Base-by-base conservation (phyloP, 2,888 invertebrate species). In the Trisateles emortualis region DNA sequence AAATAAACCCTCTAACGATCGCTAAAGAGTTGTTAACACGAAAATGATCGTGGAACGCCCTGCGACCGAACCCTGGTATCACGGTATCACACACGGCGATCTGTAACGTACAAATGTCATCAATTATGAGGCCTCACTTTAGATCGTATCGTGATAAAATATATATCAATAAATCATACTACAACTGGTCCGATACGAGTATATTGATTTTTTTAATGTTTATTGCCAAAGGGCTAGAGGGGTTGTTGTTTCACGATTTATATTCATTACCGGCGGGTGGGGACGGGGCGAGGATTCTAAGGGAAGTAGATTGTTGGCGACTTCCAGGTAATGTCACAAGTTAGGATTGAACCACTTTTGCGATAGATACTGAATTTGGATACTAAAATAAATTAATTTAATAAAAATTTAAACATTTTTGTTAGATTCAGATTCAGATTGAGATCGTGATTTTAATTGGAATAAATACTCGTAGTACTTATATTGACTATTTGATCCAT, bases 171-270 rank as follows among this genome's bases (percentile, higher is more conserved):
- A 91, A 91, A 91, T 91, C 90, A 91, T 78, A 75, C 68, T 77
- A 78, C 83, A 87, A 87, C 86, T 80, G 84, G 76, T 71, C 80
- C 77, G 87, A 88, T 90, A 88, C 68, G 83, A 78, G 77, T 52
- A 76, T 89, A 91, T 92, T 90, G 91, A 91, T 92, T 92, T 91
- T 84, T 88, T 87, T 80, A 86, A 87, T 85, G 87, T 87, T 83
- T 85, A 85, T 86, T 82, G 79, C 84, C 68, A 85, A 89, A 87
- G 88, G 90, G 89, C 81, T 86, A 77, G n/a, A n/a, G 85, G 85
- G 85, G 77, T 74, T 78, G 85, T 85, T 85, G 86, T 80, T 73
- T 52, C 43, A 83, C 85, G 79, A 91, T 92, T 90, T 88, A 88
- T 92, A 86, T 91, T 90, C 90, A 92, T 92, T 92, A 90, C 76